These are phyloP conservation scores for Meghimatium bilineatum DNA, from an alignment of 2,888 invertebrate genomes.

Conservation along the genomic window DNA sequence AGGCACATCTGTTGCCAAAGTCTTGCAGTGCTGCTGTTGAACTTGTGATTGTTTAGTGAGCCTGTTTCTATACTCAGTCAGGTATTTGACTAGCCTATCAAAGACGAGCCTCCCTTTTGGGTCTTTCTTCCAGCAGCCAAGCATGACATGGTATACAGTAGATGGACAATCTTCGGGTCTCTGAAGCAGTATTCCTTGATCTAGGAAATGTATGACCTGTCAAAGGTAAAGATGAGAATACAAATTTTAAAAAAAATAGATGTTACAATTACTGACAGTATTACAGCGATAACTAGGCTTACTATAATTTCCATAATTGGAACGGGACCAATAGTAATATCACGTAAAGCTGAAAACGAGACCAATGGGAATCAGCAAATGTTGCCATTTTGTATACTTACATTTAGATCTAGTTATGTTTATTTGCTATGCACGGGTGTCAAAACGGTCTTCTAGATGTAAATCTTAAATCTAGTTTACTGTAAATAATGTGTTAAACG, in stretches of 20 bases:
- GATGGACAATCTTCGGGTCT: constrained; percentile 82
- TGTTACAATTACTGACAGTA: neutral
- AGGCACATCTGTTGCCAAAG: neutral
- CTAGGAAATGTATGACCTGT: constrained; percentile 81
- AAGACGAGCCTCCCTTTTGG: constrained; percentile 87
- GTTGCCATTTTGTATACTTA: no score
- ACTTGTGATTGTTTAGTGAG: constrained; percentile 43
- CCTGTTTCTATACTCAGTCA: constrained; percentile 69
- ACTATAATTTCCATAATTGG: no score
- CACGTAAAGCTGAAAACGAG: no score
- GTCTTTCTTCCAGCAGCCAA: constrained; percentile 81
- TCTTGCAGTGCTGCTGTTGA: neutral
- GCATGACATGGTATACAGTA: constrained; percentile 76
- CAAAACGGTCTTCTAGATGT: no score
- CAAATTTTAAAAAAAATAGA: no score
- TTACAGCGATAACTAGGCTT: no score
- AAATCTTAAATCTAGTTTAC: no score
- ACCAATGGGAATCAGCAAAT: no score
- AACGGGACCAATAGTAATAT: no score
- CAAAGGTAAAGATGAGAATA: neutral
- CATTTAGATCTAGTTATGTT: no score
- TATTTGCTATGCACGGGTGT: no score
- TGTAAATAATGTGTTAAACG: no score
- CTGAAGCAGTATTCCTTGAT: constrained; percentile 87
- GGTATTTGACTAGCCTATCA: constrained; percentile 68